Evolutionary conservation across 2,113 vertebrate species (phyloP).

Genomic region (Falco punctatus): DNA sequence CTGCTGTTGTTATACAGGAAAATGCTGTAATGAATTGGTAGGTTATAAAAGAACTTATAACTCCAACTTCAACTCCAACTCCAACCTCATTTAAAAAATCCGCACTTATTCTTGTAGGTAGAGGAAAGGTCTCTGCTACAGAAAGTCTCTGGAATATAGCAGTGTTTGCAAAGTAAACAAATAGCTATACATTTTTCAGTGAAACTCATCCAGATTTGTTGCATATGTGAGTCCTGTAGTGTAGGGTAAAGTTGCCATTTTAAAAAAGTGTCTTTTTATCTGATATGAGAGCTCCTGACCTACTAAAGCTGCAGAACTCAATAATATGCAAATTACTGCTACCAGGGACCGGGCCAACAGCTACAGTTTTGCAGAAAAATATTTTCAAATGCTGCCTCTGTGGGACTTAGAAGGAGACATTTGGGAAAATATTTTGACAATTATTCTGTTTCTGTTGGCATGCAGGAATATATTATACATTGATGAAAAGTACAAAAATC

Average conservation of each 20-base stretch:
- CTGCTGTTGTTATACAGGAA: neutral
- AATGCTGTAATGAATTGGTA: neutral
- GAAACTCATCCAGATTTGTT: neutral
- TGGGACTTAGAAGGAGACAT: neutral
- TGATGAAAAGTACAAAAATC: neutral
- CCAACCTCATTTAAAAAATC: neutral
- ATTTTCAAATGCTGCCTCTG: neutral
- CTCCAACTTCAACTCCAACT: neutral
- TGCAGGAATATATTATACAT: neutral
- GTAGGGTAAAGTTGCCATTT: neutral
- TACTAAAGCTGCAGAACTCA: neutral
- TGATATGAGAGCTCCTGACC: neutral
- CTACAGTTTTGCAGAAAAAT: neutral
- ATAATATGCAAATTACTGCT: neutral
- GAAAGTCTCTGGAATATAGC: neutral
- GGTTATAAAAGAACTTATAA: neutral
- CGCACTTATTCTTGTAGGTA: neutral
- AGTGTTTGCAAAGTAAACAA: neutral
- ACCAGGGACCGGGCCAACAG: neutral
- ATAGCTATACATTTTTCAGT: neutral
- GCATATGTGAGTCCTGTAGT: neutral
- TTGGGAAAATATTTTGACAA: neutral
- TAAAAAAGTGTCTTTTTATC: neutral
- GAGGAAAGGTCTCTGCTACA: neutral
- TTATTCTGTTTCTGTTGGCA: neutral